phyloP scores from a whole-genome alignment of 2,888 invertebrate genomes.

The Gandaritis pyraliata region DNA sequence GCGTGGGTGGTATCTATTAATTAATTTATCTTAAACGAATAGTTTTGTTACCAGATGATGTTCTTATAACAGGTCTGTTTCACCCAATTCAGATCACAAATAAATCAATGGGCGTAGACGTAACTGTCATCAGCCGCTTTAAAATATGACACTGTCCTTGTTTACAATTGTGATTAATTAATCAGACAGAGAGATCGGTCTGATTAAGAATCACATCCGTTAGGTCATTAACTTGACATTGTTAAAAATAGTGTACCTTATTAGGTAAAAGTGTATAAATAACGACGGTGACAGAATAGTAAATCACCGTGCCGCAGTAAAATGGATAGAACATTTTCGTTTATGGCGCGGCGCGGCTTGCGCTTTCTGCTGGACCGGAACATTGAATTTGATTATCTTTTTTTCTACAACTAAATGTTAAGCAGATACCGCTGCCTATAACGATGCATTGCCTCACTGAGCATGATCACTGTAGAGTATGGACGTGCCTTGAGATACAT shows the following conservation, averaged over 20 bases:
- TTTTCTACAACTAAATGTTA: too few relatives aligned
- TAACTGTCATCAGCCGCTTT: slow-evolving; percentile 40
- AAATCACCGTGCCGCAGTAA: slow-evolving; percentile 31
- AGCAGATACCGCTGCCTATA: too few relatives aligned
- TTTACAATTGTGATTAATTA: slow-evolving; percentile 48
- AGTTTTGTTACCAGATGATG: slow-evolving; percentile 20
- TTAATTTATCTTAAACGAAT: slow-evolving; percentile 27
- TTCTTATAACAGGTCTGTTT: slow-evolving; percentile 29
- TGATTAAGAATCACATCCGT: slow-evolving; percentile 46
- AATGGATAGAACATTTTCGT: slow-evolving; percentile 30
- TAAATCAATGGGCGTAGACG: slow-evolving; percentile 47
- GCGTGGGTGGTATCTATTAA: slow-evolving; percentile 30
- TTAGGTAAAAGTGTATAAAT: slow-evolving; percentile 38
- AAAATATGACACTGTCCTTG: slow-evolving; percentile 45
- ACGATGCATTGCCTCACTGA: too few relatives aligned
- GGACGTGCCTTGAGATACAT: too few relatives aligned
- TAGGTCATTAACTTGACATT: slow-evolving; percentile 38
- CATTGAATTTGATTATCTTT: slow-evolving; percentile 21
- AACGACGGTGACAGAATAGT: slow-evolving; percentile 31
- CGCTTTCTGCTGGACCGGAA: slow-evolving; percentile 22
- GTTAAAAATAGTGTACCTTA: slow-evolving; percentile 43
- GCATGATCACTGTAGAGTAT: too few relatives aligned
- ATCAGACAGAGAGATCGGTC: slow-evolving; percentile 45
- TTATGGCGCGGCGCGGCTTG: slow-evolving; percentile 25
- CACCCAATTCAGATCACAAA: slow-evolving; percentile 27